Evolutionary conservation across 2,113 vertebrate species (phyloP).

Genomic region (Sakesphorus luctuosus): DNA sequence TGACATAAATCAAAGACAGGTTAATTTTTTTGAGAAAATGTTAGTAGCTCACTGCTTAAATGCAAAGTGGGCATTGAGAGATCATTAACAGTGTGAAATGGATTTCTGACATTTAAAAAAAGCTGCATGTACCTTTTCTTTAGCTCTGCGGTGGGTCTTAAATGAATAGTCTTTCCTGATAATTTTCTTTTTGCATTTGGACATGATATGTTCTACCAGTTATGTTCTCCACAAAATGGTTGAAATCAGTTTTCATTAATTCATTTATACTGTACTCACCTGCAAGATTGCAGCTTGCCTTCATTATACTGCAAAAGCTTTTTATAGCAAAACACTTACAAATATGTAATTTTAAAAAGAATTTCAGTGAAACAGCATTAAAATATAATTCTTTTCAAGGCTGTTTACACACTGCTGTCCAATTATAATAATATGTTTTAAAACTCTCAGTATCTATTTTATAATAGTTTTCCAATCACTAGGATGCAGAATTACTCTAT

Average conservation of each 20-base stretch:
- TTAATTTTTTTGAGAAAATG: neutral
- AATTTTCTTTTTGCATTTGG: neutral
- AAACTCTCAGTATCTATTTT: neutral
- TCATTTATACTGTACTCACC: neutral
- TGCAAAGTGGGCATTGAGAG: slow-evolving; percentile 37
- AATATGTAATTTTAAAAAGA: neutral
- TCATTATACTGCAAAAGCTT: neutral
- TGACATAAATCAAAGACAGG: neutral
- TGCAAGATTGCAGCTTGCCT: neutral
- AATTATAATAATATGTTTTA: neutral
- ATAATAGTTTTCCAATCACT: neutral
- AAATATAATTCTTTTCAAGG: neutral
- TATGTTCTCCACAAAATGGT: slow-evolving; percentile 15
- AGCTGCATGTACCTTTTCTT: slow-evolving; percentile 18
- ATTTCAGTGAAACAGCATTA: neutral
- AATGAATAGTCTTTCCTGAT: slow-evolving; percentile 13
- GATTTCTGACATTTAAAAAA: slow-evolving; percentile 40
- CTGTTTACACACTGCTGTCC: neutral
- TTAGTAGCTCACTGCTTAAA: slow-evolving; percentile 4
- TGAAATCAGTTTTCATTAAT: slow-evolving; percentile 26
- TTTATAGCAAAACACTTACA: neutral
- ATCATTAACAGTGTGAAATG: slow-evolving; percentile 30
- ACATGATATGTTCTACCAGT: neutral
- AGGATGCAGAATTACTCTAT: neutral
- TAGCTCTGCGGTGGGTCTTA: slow-evolving; percentile 26